A percentile compares a stretch with the other conserved stretches of the same genome.
These are phyloP conservation scores for Escarpia spicata DNA, from an alignment of 2,888 invertebrate species.

Conservation along the genomic window DNA sequence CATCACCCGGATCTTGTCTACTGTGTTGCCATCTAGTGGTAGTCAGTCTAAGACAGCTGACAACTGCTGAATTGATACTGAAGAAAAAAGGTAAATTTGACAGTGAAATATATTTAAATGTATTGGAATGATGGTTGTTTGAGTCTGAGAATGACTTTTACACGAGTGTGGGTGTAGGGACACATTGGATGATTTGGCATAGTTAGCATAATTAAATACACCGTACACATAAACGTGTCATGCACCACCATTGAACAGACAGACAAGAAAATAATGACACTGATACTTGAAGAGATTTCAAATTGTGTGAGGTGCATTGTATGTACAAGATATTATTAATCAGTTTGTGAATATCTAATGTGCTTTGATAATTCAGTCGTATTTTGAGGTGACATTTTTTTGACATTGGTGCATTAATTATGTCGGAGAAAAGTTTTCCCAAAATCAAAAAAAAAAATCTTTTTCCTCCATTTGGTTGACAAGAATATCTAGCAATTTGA, in stretches of 20 bases:
- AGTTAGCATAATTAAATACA: neutral
- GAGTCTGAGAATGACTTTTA: neutral
- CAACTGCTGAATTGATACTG: no score
- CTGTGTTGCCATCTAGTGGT: no score
- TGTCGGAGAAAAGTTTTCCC: no score
- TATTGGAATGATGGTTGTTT: no score
- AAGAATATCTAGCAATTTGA: neutral
- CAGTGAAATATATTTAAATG: no score
- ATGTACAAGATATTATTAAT: neutral
- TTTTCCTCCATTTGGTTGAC: neutral
- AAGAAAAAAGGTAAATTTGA: no score
- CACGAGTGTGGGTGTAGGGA: neutral
- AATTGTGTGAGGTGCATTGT: neutral
- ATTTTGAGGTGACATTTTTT: neutral
- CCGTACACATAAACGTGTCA: neutral
- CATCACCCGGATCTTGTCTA: no score
- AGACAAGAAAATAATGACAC: slow-evolving; percentile 2
- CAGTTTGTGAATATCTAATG: neutral
- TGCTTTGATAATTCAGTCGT: neutral
- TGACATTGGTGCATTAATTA: neutral
- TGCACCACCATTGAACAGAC: neutral
- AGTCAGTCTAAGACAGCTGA: no score
- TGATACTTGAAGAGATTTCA: neutral
- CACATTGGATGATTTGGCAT: neutral
- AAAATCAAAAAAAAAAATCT: no score